These are phyloP conservation scores for Sympetrum striolatum DNA, from an alignment of 2,888 invertebrate genomes.

Conservation along the genomic window DNA sequence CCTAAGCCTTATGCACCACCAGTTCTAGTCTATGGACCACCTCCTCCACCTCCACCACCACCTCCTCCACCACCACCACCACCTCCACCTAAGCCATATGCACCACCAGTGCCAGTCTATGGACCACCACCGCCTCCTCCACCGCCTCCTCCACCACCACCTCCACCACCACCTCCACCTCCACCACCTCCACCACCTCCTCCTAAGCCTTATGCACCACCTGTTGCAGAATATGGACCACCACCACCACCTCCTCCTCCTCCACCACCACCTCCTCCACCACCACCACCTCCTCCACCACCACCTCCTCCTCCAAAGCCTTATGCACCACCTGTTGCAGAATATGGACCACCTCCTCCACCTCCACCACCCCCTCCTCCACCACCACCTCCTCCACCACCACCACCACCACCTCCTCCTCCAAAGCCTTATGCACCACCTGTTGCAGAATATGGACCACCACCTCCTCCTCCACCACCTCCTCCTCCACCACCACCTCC, in stretches of 20 bases:
- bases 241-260: conserved; percentile 30
- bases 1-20: conserved; percentile 47
- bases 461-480: background rate
- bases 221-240: conserved; percentile 46
- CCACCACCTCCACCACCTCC: conserved; percentile 47
- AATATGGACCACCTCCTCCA: background rate
- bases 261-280: conserved; percentile 44
- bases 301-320: conserved; percentile 8
- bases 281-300: conserved; percentile 34
- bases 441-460: background rate
- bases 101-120: conserved; percentile 44
- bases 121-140: conserved; percentile 51
- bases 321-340: background rate
- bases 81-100: conserved; percentile 47
- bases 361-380: conserved; percentile 5
- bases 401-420: background rate
- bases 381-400: conserved; percentile 45
- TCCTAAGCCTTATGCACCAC: conserved; percentile 46
- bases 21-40: background rate
- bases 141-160: conserved; percentile 53
- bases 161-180: conserved; percentile 48
- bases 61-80: conserved; percentile 48
- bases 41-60: conserved; percentile 49
- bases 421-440: conserved; percentile 24
- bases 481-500: conserved; percentile 37